These are phyloP conservation scores for Ondatra zibethicus DNA, from an alignment of 2,113 vertebrate species.

Conservation along the genomic window DNA sequence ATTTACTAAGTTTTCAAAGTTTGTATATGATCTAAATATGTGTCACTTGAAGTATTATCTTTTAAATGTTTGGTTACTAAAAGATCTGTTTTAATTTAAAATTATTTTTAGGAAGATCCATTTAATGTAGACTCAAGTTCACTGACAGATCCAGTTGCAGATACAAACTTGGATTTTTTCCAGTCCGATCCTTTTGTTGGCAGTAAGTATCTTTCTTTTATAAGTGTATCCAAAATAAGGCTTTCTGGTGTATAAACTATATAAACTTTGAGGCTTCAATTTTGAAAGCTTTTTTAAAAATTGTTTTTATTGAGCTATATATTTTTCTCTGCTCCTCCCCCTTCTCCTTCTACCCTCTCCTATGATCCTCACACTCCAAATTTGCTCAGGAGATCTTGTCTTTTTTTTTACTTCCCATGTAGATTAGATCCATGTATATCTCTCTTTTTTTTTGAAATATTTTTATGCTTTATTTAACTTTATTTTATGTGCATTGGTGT, in stretches of 20 bases:
- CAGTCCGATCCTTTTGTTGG: constrained; percentile 96
- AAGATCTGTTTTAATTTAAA: constrained; percentile 69
- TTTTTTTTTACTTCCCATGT: too few species aligned
- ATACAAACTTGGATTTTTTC: constrained; percentile 94
- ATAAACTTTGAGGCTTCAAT: constrained; percentile 34
- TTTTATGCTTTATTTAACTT: too few species aligned
- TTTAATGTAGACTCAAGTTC: constrained; percentile 90
- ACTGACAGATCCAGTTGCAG: constrained; percentile 86
- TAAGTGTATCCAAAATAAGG: neutral
- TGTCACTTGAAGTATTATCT: constrained; percentile 53
- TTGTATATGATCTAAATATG: neutral
- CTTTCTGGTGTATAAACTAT: constrained; percentile 10
- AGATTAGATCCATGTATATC: too few species aligned
- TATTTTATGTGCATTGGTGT: too few species aligned
- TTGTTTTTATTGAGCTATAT: too few species aligned
- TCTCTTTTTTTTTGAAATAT: too few species aligned
- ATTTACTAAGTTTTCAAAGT: constrained; percentile 65
- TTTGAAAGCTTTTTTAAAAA: constrained; percentile 26
- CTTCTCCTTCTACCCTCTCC: too few species aligned
- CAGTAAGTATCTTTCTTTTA: constrained; percentile 89
- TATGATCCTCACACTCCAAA: too few species aligned
- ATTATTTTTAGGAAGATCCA: constrained; percentile 88
- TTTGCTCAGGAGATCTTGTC: too few species aligned
- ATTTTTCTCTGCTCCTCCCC: too few species aligned
- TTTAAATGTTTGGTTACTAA: constrained; percentile 59